Evolutionary conservation across 2,797 vertebrate genomes (phyloP).

Genomic region (Leptodactylus fallax): DNA sequence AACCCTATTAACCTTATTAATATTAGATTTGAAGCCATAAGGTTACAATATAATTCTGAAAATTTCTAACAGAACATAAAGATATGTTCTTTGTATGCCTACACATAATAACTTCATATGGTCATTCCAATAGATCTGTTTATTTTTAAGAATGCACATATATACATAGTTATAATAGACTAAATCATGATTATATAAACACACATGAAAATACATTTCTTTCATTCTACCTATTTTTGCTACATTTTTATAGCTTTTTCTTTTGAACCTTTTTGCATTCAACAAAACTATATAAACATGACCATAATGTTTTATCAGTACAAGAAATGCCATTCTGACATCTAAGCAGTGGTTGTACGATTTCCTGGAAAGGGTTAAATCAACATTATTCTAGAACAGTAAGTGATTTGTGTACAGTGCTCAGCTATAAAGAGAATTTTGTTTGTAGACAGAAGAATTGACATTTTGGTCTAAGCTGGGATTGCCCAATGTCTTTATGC

Average conservation of each 20-base stretch:
- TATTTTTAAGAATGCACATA: not conserved
- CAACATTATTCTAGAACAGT: not conserved
- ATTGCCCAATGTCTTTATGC: conserved; percentile 2
- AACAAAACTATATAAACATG: not conserved
- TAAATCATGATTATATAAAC: not conserved
- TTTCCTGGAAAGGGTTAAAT: not conserved
- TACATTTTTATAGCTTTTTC: not conserved
- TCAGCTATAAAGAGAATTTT: conserved; percentile 41
- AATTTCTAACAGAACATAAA: no score
- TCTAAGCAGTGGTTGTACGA: not conserved
- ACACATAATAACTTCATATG: not conserved
- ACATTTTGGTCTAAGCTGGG: conserved; percentile 13
- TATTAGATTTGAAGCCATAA: no score
- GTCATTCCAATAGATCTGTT: not conserved
- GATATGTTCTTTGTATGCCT: not conserved
- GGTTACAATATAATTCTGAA: not conserved
- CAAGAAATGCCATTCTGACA: not conserved
- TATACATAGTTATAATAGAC: not conserved
- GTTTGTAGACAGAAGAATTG: conserved; percentile 15
- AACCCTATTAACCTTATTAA: not conserved
- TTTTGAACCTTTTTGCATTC: not conserved
- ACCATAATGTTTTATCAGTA: not conserved
- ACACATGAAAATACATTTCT: not conserved
- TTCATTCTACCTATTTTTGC: not conserved
- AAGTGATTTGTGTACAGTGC: conserved; percentile 20